Base-by-base conservation (phyloP, 2,888 invertebrate genomes). In the Scrobipalpa costella region DNA sequence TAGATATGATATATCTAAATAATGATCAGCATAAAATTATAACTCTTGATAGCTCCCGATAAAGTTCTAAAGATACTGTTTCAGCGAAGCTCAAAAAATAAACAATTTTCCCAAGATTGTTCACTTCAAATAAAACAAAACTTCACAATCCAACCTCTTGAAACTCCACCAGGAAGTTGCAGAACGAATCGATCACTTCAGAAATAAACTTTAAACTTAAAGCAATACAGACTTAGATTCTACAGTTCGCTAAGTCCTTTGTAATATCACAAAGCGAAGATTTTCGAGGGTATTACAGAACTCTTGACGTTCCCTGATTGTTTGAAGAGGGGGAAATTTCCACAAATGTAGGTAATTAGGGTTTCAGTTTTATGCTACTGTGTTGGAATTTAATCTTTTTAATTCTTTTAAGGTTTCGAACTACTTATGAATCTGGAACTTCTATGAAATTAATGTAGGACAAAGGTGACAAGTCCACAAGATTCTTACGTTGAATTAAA, bases 201-300 rank as follows among this genome's bases (percentile, higher is more conserved):
- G 36, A 63, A 63, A 63, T 61, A 63, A 65, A 63, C 61, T 77
- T 80, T 78, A 77, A 83, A 82, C 80, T 74, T 74, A 82, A 82
- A 78, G 78, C 76, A 77, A 80, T 77, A 82, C 71, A 74, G 74
- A 69, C 71, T 74, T 70, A 71, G 73, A 68, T 66, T 68, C 66
- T 67, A 62, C 70, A 68, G 69, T 69, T 68, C 68, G 63, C 60
- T 66, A 71, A 73, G 68, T 70, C 74, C 68, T 73, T 75, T 77
- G 79, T 78, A 73, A 74, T 76, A 75, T 79, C 77, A 79, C 78
- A 81, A 80, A 79, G 80, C 73, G 73, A 72, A 67, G 72, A 62
- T 77, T 75, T 79, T 73, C 71, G 73, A 76, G 75, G 72, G 80
- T 77, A 81, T 87, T 83, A 85, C 75, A 74, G 66, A 86, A 86